Base-by-base conservation (phyloP, 2,797 vertebrate species). In the Haliaeetus albicilla region DNA sequence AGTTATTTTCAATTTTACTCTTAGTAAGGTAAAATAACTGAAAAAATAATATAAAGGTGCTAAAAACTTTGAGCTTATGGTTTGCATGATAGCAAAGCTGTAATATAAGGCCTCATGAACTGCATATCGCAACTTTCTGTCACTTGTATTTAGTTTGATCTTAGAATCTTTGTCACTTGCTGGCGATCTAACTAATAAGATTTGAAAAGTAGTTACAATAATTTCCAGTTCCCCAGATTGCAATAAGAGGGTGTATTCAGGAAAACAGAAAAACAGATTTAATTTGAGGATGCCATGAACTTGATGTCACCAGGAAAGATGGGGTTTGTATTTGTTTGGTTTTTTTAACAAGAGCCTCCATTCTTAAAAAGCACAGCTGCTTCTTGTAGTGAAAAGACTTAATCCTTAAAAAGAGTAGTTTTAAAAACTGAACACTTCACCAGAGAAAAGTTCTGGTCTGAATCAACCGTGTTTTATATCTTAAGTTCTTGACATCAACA, bases 401-500 rank as follows among this genome's bases (percentile, higher is more conserved):
- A 78, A 81, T 39, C 14, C 63, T 60, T 61, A 69, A 61, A 96
- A 79, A 86, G 18, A 67, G 8, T 41, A 1, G 51, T 61, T 93
- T 75, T 39, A 59, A 84, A 93, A 95, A 27, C 28, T 8, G 27
- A 57, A 9, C 67, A 19, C 17, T 91, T 77, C 60, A 71, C 28
- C 73, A 53, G 6, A 60, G 28, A 75, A 64, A 64, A 68, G 35
- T 64, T 83, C 44, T 87, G 35, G 41, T 83, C 53, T 91, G 90
- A 95, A 87, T 91, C 30, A 79, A 30, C 51, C 0, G 7, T 35
- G 51, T 12, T 96, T 93, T 87, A 59, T 93, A 74, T 63, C 39
- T 24, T 75, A 86, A 83, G 31, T 85, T n/a, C 31, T 80, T 94
- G 92, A 93, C 79, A 94, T 70, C 57, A 87, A 90, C 35, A 85